A percentile compares a stretch with the other conserved stretches of the same genome.
These are phyloP conservation scores for Hypsibius dujardini DNA, from an alignment of 1,140 invertebrate genomes.

Conservation along the genomic window DNA sequence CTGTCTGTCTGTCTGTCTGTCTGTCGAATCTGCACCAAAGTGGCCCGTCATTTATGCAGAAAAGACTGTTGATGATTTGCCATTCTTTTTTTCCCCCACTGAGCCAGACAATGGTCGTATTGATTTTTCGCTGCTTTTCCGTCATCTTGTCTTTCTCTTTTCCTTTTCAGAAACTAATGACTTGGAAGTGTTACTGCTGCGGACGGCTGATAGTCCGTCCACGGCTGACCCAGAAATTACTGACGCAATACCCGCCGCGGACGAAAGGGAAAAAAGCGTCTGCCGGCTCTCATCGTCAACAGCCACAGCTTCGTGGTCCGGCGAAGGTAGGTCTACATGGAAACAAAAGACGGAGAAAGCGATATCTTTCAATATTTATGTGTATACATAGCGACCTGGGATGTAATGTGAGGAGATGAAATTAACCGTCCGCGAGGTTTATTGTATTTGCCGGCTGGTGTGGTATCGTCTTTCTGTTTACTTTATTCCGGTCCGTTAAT, in stretches of 20 bases:
- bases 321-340: slow-evolving; percentile 4
- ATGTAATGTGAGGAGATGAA: too few species aligned
- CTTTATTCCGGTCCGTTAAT: not conserved
- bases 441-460: too few species aligned
- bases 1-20: too few species aligned
- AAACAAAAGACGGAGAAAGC: not conserved
- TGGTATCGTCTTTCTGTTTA: not conserved
- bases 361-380: not conserved
- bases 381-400: too few species aligned
- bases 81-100: too few species aligned
- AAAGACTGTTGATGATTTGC: too few species aligned
- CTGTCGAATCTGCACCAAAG: too few species aligned
- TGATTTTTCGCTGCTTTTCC: slow-evolving; percentile 6
- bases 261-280: slow-evolving; percentile 6
- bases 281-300: not conserved
- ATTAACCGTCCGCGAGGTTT: too few species aligned
- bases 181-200: slow-evolving; percentile 5
- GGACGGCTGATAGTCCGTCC: too few species aligned
- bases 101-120: too few species aligned
- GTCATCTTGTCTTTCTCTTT: not conserved
- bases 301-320: not conserved
- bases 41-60: too few species aligned
- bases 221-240: too few species aligned
- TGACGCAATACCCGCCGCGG: not conserved
- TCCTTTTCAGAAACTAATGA: not conserved